A percentile compares a stretch with the other conserved stretches of the same genome.
phyloP scores from a whole-genome alignment of 2,888 invertebrate genomes.

The Onthophagus sagittarius region DNA sequence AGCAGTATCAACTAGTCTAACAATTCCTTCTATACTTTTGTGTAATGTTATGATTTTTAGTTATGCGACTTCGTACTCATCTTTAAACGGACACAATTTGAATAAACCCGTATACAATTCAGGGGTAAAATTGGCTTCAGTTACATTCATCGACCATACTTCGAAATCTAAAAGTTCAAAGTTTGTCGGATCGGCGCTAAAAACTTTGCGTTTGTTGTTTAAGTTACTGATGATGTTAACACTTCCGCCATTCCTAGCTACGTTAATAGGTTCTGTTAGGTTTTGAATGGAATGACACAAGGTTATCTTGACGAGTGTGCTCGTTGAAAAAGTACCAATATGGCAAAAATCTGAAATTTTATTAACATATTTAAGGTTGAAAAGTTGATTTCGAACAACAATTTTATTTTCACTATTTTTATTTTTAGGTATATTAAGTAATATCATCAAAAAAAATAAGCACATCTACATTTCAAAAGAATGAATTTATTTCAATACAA shows the following conservation, averaged over 20 bases:
- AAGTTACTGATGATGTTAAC: constrained; percentile 74
- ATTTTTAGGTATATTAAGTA: background rate
- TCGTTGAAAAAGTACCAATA: too few species aligned
- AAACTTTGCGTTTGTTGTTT: constrained; percentile 54
- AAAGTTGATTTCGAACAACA: too few species aligned
- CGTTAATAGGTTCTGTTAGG: constrained; percentile 55
- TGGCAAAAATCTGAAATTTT: too few species aligned
- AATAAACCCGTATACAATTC: constrained; percentile 63
- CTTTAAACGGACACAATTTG: constrained; percentile 67
- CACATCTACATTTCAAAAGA: background rate
- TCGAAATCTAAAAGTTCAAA: constrained; percentile 58
- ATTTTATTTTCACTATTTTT: too few species aligned
- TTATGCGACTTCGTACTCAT: constrained; percentile 65
- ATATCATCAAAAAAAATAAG: background rate
- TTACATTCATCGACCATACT: constrained; percentile 75
- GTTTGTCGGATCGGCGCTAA: constrained; percentile 35
- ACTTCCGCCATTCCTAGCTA: constrained; percentile 81
- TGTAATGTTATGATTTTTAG: constrained; percentile 23
- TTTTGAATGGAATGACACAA: constrained; percentile 60
- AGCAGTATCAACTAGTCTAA: constrained; percentile 19
- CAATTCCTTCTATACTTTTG: constrained; percentile 18
- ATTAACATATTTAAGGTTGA: too few species aligned
- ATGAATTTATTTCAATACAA: background rate
- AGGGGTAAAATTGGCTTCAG: constrained; percentile 61
- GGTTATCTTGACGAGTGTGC: constrained; percentile 73